phyloP scores from a whole-genome alignment of 2,888 invertebrate species.

The Luperina testacea region DNA sequence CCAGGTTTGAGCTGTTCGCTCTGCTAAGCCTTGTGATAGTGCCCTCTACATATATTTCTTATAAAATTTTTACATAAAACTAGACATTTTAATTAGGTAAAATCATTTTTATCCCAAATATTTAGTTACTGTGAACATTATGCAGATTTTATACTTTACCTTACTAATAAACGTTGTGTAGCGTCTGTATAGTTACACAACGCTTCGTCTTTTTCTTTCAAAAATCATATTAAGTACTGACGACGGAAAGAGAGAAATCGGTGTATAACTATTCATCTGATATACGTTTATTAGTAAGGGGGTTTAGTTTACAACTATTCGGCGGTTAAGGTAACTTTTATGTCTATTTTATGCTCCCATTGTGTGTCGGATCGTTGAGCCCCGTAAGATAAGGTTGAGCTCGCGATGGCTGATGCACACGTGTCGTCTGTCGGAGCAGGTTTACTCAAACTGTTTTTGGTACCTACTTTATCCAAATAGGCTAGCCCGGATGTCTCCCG shows the following conservation, averaged over 20 bases:
- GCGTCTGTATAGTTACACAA: no score
- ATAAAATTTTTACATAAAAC: no score
- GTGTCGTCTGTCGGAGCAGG: not conserved
- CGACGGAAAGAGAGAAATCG: no score
- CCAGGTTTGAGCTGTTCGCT: not conserved
- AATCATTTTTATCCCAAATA: not conserved
- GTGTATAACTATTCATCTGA: no score
- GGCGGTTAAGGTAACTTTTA: not conserved
- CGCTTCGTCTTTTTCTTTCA: no score
- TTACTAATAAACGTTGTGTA: no score
- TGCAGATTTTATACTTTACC: not conserved
- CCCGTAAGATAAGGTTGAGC: not conserved
- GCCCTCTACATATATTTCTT: no score
- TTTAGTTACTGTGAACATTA: not conserved
- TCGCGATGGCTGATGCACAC: not conserved
- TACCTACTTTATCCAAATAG: not conserved
- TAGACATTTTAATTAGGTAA: not conserved
- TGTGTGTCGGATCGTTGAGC: not conserved
- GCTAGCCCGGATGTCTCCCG: not conserved
- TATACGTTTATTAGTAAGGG: no score
- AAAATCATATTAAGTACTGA: no score
- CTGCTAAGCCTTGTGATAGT: not conserved
- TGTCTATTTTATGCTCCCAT: not conserved
- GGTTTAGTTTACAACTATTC: no score
- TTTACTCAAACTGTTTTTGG: not conserved